Conservation (phyloP, 2,797 vertebrate genomes). For the Semaprochilodus insignis region DNA sequence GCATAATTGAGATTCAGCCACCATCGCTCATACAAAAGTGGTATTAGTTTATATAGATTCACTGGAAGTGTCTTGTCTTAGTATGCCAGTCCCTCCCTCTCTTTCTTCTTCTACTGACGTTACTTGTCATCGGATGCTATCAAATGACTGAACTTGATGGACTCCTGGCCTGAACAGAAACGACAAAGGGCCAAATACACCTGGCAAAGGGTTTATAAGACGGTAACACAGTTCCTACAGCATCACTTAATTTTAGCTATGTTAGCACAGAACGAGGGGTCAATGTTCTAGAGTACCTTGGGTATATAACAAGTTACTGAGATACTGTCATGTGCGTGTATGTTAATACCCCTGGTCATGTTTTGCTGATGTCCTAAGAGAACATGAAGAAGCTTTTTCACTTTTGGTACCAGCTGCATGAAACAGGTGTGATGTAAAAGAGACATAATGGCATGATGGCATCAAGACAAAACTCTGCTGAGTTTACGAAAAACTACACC, state of each 20-base stretch:
- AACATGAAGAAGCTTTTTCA: too few species aligned
- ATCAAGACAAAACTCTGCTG: too few species aligned
- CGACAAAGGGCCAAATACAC: neutral
- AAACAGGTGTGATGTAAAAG: too few species aligned
- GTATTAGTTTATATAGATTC: neutral
- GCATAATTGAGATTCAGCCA: conserved; percentile 6
- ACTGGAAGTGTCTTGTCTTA: neutral
- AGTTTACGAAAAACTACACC: too few species aligned
- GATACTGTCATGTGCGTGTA: neutral
- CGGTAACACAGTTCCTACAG: neutral
- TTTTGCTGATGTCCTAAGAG: too few species aligned
- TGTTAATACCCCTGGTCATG: too few species aligned
- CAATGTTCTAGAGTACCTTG: neutral
- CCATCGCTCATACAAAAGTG: neutral
- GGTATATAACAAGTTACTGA: neutral
- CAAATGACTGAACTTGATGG: neutral
- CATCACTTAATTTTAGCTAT: too few species aligned
- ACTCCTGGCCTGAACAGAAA: neutral
- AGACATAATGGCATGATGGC: too few species aligned
- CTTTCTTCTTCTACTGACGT: neutral
- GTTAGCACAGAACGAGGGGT: neutral
- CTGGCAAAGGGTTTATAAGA: neutral
- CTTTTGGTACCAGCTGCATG: too few species aligned
- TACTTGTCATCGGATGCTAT: neutral
- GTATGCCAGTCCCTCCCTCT: neutral